These are phyloP conservation scores for Geotrupes spiniger DNA, from an alignment of 2,888 invertebrate species.

Conservation along the genomic window DNA sequence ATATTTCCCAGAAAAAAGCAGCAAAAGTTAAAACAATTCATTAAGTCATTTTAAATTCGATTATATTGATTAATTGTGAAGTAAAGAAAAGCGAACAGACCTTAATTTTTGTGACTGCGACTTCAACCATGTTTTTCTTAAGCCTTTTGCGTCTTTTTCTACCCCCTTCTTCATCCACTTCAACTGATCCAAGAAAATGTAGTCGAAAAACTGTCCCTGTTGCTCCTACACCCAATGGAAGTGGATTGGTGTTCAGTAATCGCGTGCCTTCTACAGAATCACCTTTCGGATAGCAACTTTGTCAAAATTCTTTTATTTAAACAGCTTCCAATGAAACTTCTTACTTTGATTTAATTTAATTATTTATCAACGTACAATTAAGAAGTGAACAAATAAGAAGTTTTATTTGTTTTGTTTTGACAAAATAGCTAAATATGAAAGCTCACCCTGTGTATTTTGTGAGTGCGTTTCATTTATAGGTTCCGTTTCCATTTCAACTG, in stretches of 20 bases:
- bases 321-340: too few species aligned
- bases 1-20: conserved; percentile 15
- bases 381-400: neutral
- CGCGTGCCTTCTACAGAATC: conserved; percentile 44
- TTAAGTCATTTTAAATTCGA: conserved; percentile 13
- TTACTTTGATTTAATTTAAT: neutral
- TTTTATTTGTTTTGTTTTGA: conserved; percentile 18
- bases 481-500: conserved; percentile 39
- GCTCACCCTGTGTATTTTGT: conserved; percentile 46
- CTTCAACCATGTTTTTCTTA: conserved; percentile 87
- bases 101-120: conserved; percentile 84
- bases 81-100: conserved; percentile 53
- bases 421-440: conserved; percentile 8
- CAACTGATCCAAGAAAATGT: conserved; percentile 80
- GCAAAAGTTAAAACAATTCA: conserved; percentile 20
- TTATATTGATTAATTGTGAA: conserved; percentile 18
- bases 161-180: conserved; percentile 77
- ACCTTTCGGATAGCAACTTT: conserved; percentile 28
- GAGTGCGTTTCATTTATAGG: conserved; percentile 40
- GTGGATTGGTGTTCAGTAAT: conserved; percentile 39
- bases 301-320: neutral
- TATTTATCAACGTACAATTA: neutral
- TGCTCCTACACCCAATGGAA: conserved; percentile 52
- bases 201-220: conserved; percentile 77
- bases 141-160: conserved; percentile 70